Conservation (phyloP, 2,797 vertebrate species). For the Chaunax sp. region DNA sequence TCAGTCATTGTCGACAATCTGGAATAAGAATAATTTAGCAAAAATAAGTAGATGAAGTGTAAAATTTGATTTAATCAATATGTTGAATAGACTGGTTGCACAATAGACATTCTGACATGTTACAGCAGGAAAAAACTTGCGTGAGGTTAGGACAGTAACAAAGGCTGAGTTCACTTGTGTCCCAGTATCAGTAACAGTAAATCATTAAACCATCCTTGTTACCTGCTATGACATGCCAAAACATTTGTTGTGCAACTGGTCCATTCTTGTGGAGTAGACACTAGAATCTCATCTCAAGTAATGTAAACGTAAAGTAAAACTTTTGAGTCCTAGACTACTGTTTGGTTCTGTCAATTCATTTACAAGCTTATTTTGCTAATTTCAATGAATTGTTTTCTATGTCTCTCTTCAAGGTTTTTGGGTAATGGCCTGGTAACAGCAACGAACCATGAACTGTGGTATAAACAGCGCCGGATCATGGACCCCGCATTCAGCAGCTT, state of each 20-base stretch:
- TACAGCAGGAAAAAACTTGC: too few relatives aligned
- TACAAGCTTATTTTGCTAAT: not conserved
- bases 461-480: constrained; percentile 90
- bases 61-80: not conserved
- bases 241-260: too few relatives aligned
- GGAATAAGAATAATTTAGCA: not conserved
- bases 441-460: constrained; percentile 86
- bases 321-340: too few relatives aligned
- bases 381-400: not conserved
- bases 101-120: too few relatives aligned
- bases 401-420: constrained; percentile 81
- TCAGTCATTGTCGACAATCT: not conserved
- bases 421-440: constrained; percentile 88
- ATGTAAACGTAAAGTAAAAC: not conserved
- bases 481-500: constrained; percentile 91
- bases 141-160: too few relatives aligned
- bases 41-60: not conserved
- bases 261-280: not conserved
- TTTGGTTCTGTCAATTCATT: not conserved
- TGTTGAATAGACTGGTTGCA: not conserved
- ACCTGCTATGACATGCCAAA: too few relatives aligned
- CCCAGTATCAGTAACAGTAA: too few relatives aligned
- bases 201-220: too few relatives aligned
- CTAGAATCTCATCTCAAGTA: not conserved
- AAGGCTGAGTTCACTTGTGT: too few relatives aligned